These are phyloP conservation scores for Apotomis capreana DNA, from an alignment of 2,888 invertebrate species.

Conservation along the genomic window DNA sequence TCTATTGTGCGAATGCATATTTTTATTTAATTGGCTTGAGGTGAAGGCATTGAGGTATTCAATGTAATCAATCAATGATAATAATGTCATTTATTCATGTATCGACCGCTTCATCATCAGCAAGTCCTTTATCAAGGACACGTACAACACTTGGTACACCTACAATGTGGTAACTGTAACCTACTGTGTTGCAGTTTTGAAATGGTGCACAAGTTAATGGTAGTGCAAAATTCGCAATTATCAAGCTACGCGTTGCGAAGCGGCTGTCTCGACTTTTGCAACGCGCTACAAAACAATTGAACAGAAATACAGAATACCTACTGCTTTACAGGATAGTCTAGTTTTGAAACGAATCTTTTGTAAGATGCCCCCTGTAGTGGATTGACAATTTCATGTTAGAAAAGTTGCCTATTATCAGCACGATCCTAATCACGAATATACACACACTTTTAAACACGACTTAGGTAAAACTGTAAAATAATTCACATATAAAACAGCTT, in stretches of 20 bases:
- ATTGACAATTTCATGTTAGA: no score
- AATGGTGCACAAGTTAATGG: conserved; percentile 40
- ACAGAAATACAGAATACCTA: conserved; percentile 23
- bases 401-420: no score
- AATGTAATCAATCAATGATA: background rate
- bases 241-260: conserved; percentile 40
- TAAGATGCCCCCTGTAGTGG: background rate
- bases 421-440: no score
- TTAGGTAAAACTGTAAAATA: no score
- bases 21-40: background rate
- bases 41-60: conserved; percentile 9
- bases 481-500: no score
- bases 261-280: conserved; percentile 33
- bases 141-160: conserved; percentile 8
- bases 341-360: conserved; percentile 17
- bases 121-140: background rate
- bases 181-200: conserved; percentile 34
- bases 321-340: conserved; percentile 26
- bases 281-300: conserved; percentile 34
- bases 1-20: conserved; percentile 11
- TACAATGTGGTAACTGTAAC: conserved; percentile 28
- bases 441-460: no score
- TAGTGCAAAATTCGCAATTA: conserved; percentile 40
- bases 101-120: background rate
- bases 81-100: background rate